Base-by-base conservation (phyloP, 2,113 vertebrate genomes). In the Podarcis raffonei region DNA sequence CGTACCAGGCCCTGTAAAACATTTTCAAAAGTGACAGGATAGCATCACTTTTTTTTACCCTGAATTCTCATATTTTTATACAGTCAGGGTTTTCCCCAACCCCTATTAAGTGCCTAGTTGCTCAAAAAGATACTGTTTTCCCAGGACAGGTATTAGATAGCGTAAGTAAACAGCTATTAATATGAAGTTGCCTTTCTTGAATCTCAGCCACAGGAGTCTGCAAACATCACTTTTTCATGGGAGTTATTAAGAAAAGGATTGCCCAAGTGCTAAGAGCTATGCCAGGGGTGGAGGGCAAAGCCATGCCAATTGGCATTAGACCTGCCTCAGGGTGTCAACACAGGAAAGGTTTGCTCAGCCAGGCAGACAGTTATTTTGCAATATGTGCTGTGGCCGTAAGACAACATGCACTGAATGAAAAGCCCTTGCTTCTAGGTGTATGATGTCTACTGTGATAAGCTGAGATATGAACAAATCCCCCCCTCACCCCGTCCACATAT, bases 1-100 rank as follows among this genome's bases (percentile, higher is more conserved):
- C 82, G 59, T 98, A 99, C 99, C 98, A 99, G 92, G 95, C 97
- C 59, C 98, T 99, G 95, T 22, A 95, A 97, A 92, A 91, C 79
- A 96, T 88, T 74, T 59, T 23, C 71, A 90, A 85, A 18, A 12
- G 22, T 32, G 23, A 22, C 42, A 74, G 22, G 13, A 84, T 30
- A 81, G 27, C 13, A 16, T 89, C 4, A 53, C 74, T 62, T 72
- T 68, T 12, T 53, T 12, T 20, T 66, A 77, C 27, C 71, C 37
- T 85, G 37, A 48, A 81, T 87, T 69, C 53, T 68, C n/a, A 22
- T 37, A 22, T 37, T 39, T 48, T 85, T 71, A 53, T 23, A 25
- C 12, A 12, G 8, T 32, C 2, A 30, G 13, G 18, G 18, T 37
- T 74, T 37, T 3, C 35, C 32, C 68, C 32, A 72, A 13, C 30